Percentiles rank a stretch among this genome's conserved stretches.
Conservation (phyloP, 2,113 vertebrate genomes). For the Lycaon pictus region DNA sequence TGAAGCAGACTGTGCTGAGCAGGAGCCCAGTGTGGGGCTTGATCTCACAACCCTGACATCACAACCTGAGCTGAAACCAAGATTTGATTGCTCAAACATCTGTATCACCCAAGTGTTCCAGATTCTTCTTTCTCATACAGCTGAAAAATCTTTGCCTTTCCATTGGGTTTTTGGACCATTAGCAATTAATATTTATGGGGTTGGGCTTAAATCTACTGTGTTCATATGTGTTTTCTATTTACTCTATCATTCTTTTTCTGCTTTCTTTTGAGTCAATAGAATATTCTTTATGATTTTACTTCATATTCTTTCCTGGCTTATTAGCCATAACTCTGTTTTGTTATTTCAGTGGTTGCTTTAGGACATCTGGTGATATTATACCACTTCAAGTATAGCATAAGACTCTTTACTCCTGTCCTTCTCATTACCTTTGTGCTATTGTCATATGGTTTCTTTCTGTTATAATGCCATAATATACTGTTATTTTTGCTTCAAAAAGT, state of each 20-base stretch:
- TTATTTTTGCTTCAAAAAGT: background rate
- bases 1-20: background rate
- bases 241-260: background rate
- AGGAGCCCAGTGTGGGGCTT: background rate
- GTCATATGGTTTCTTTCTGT: background rate
- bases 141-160: background rate
- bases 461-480: background rate
- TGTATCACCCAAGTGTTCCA: background rate
- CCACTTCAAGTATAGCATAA: background rate
- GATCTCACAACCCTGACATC: background rate
- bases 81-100: background rate
- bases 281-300: background rate
- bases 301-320: background rate
- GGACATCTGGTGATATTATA: background rate
- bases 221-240: background rate
- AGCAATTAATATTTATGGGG: background rate
- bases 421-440: background rate
- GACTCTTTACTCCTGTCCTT: background rate
- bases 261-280: background rate
- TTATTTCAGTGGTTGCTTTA: conserved; percentile 12
- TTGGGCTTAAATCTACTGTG: background rate
- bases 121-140: background rate
- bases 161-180: background rate
- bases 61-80: background rate
- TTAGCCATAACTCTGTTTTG: background rate